These are phyloP conservation scores for Siniperca undulata DNA, from an alignment of 2,797 vertebrate species.

Conservation along the genomic window DNA sequence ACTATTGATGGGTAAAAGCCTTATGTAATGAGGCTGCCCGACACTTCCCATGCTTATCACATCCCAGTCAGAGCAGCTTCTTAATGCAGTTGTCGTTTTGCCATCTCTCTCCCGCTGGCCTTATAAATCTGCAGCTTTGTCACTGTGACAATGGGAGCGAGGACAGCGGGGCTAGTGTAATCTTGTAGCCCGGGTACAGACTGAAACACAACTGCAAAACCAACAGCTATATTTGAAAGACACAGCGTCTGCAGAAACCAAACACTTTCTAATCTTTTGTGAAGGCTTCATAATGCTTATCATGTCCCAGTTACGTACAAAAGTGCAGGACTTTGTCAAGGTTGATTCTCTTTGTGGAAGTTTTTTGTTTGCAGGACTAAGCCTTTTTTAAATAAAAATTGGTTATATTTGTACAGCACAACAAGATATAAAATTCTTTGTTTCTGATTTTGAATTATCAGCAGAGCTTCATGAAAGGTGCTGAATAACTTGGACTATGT, in stretches of 20 bases:
- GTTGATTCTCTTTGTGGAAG: background rate
- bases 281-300: constrained; percentile 1
- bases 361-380: background rate
- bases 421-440: background rate
- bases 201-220: constrained; percentile 27
- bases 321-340: background rate
- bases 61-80: constrained; percentile 32
- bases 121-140: constrained; percentile 71
- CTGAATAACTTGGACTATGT: background rate
- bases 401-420: background rate
- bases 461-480: constrained; percentile 3
- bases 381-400: background rate
- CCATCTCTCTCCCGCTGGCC: constrained; percentile 27
- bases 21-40: constrained; percentile 24
- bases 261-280: constrained; percentile 31
- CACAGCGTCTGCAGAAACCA: constrained; percentile 7
- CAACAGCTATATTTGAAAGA: background rate
- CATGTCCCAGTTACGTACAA: background rate
- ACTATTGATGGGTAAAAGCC: constrained; percentile 7
- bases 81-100: constrained; percentile 42
- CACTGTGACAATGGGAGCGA: constrained; percentile 52
- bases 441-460: constrained; percentile 2
- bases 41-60: constrained; percentile 40
- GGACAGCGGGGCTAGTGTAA: constrained; percentile 47
- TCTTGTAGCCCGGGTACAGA: constrained; percentile 37